A percentile compares a stretch with the other conserved stretches of the same genome.
Conservation (phyloP, 1,140 invertebrate genomes). For the Sycophila sp. region DNA sequence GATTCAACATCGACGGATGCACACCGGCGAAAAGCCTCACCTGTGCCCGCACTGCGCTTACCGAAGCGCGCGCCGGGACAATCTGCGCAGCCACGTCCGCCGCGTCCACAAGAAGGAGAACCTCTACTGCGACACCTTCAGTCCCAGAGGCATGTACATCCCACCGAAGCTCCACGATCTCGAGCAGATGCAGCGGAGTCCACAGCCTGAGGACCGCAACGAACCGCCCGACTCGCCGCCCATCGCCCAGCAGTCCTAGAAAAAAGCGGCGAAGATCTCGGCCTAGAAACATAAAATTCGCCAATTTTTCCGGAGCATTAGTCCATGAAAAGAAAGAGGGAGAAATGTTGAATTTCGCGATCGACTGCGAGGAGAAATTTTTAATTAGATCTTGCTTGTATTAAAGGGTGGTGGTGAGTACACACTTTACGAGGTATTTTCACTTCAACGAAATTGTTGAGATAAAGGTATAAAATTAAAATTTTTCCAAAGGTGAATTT, state of each 20-base stretch:
- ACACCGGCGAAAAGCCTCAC: slow-evolving; percentile 71
- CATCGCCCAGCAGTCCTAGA: too few relatives aligned
- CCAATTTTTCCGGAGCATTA: too few relatives aligned
- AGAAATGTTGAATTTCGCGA: too few relatives aligned
- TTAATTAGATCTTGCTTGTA: too few relatives aligned
- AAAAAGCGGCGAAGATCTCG: too few relatives aligned
- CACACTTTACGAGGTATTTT: too few relatives aligned
- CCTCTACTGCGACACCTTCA: slow-evolving; percentile 68
- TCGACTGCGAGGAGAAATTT: too few relatives aligned
- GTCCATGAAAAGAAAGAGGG: background rate
- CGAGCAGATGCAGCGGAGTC: background rate
- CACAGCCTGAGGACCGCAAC: background rate
- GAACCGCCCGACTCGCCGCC: background rate
- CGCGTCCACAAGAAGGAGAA: slow-evolving; percentile 70
- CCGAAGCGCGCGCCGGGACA: slow-evolving; percentile 68
- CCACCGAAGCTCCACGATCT: background rate
- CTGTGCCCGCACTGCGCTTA: slow-evolving; percentile 70
- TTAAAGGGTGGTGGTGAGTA: too few relatives aligned
- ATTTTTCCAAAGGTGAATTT: too few relatives aligned
- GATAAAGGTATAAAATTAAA: too few relatives aligned
- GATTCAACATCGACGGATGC: slow-evolving; percentile 69
- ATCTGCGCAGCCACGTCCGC: slow-evolving; percentile 69
- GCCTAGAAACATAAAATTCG: too few relatives aligned
- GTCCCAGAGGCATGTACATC: slow-evolving; percentile 57
- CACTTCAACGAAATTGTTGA: too few relatives aligned